Evolutionary conservation across 2,797 vertebrate species (phyloP).

Genomic region (Helostoma temminkii): DNA sequence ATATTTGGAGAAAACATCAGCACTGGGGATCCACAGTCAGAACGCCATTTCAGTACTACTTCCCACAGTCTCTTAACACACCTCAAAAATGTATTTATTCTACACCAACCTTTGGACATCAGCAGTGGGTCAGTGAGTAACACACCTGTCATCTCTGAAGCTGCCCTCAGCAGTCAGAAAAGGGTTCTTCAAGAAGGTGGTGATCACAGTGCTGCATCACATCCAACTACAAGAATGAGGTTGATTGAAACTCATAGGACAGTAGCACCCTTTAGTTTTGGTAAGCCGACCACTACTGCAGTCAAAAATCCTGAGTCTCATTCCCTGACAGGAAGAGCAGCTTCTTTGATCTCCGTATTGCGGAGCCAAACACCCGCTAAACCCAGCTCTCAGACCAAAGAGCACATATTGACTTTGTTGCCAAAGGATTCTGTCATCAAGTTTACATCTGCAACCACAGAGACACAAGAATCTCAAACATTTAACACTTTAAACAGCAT

Average conservation of each 20-base stretch:
- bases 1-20: conserved; percentile 7
- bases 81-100: conserved; percentile 21
- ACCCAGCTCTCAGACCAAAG: conserved; percentile 27
- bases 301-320: conserved; percentile 39
- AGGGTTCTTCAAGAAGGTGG: conserved; percentile 26
- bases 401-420: conserved; percentile 33
- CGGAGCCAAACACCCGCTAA: conserved; percentile 25
- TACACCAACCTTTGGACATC: conserved; percentile 23
- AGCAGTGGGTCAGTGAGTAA: conserved; percentile 38
- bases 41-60: conserved; percentile 34
- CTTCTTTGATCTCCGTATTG: conserved; percentile 56
- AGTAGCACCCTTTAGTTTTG: conserved; percentile 19
- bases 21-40: conserved; percentile 6
- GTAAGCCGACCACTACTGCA: conserved; percentile 22
- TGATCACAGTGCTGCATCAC: conserved; percentile 45
- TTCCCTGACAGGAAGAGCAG: conserved; percentile 31
- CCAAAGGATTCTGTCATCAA: conserved; percentile 29
- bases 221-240: conserved; percentile 34
- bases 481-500: conserved; percentile 27
- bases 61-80: conserved; percentile 28
- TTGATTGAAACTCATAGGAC: conserved; percentile 35
- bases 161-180: conserved; percentile 27
- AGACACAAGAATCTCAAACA: conserved; percentile 26
- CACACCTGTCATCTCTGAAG: conserved; percentile 20
- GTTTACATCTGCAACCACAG: conserved; percentile 31